Evolutionary conservation across 2,888 invertebrate species (phyloP), one percentile per base, ranked within the genome.

Genomic region (Unio pictorum): DNA sequence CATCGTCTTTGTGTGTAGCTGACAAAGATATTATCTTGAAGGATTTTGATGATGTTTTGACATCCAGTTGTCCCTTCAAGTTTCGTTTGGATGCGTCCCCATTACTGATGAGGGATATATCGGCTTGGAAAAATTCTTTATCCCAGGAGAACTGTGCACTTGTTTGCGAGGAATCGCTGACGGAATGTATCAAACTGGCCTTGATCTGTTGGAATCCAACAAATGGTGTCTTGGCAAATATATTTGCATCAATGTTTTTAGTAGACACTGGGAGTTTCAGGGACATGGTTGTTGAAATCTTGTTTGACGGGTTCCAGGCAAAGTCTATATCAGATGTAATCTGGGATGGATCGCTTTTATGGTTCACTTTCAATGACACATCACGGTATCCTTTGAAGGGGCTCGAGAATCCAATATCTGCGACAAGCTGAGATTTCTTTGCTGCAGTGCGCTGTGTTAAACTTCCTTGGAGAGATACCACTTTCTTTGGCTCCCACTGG

Each of bases 141-240:
- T 80, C 79, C 71, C 74, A 71, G 26, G 66, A 64, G 1, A 75
- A 68, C 60, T 79, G 81, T 11, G 81, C 54, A 4, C 69, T 57
- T 1, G 81, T 75, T 11, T 61, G 68, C 11, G 84, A 17, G 18
- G 73, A 72, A 11, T 69, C 55, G 15, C 68, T 64, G 4, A 77
- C 60, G 0, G 45, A 69, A 72, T 86, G 84, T 28, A 64, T 56
- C 18, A 83, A 20, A 26, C 78, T 75, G 17, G 74, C 70, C 15
- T 74, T 61, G 11, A 81, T 61, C 30, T 62, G 69, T 67, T 75
- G 76, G 63, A 73, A 78, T 11, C 72, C 74, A 45, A 69, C 68
- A 59, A 83, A 73, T 55, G 87, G 84, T 15, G 87, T 76, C 55
- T 76, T 78, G 7, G 77, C 77, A 15, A 64, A 60, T 34, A 82